Evolutionary conservation across 2,113 vertebrate genomes (phyloP), one percentile per base, ranked within the genome.

Genomic region (Thymallus thymallus): DNA sequence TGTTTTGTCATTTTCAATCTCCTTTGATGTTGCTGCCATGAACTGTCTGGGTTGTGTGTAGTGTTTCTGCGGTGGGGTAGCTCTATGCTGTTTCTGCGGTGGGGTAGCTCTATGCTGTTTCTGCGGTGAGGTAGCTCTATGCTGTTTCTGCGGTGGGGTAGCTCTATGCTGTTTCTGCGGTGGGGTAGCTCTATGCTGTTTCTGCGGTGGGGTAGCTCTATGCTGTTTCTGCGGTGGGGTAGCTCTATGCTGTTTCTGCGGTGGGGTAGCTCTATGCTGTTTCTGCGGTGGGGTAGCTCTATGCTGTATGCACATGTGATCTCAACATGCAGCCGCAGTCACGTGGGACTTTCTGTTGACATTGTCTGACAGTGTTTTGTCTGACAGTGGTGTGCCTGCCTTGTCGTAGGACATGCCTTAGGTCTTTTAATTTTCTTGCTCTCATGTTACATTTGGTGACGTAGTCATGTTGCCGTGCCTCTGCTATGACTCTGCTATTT

Each of bases 1-100:
- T 2, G 48, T 66, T 66, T 35, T 30, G 24, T 78, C 29, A 22
- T 74, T 78, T 65, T 3, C 46, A 63, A 74, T 46, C 1, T 13
- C 9, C 18, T 74, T 29, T 79, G 29, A 24, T 75, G 73, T 71
- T 13, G 29, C 29, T 67, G 76, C 63, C 46, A 69, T 46, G 30
- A 76, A 14, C n/a, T 12, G 46, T 32, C 55, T 74, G 48, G 60
- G 63, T 58, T 74, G n/a, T 16, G 5, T 70, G 46, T 66, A n/a
- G n/a, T 35, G 14, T 45, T n/a, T n/a, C n/a, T n/a, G n/a, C n/a
- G n/a, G n/a, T n/a, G n/a, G n/a, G n/a, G n/a, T n/a, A n/a, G n/a
- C n/a, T n/a, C n/a, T n/a, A n/a, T n/a, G n/a, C n/a, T n/a, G n/a
- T n/a, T n/a, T n/a, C n/a, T n/a, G n/a, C n/a, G n/a, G n/a, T n/a